Base-by-base conservation (phyloP, 2,888 invertebrate genomes). In the Stenichneumon culpator region DNA sequence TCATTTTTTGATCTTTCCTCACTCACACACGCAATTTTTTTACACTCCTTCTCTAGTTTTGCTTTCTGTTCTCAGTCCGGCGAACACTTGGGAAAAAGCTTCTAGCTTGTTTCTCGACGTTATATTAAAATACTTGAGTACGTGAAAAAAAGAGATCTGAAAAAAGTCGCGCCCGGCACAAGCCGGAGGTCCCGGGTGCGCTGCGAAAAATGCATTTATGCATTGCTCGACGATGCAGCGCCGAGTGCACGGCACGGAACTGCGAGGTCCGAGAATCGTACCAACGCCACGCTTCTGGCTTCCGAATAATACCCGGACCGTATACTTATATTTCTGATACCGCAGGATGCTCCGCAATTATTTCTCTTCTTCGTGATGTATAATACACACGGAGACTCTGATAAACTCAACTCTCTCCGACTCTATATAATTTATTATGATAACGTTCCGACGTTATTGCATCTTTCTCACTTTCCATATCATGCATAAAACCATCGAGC, bases 181-280 rank as follows among this genome's bases (percentile, higher is more conserved):
- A 28, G 22, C 2, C 47, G 60, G 69, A 32, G 57, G 70, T 32
- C 54, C 16, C 44, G 60, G 44, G 7, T 65, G 44, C 50, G 74
- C 67, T 77, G 39, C 73, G 84, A 80, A 80, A 84, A 84, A 84
- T 84, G 80, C 80, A 84, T 84, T 84, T 84, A 81, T 84, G 80
- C 84, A 84, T 84, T 73, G 77, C 84, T 32, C 44, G 70, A 63
- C 68, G 57, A 25, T 75, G 57, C 65, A 36, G 44, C 28, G 52
- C 9, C 57, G 75, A 36, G 39, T 9, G 50, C 25, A 22, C 25
- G 54, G 68, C 75, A 65, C 32, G 54, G 54, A 67, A 73, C 73
- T 1, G 36, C 9, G 70, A 68, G 65, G 83, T 83, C 79, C 79
- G 63, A 79, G 72, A 74, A 19, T 73, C 54, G 67, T 54, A 65